Evolutionary conservation across 92 coral and sea anemone species (phyloP).

Genomic region (Palythoa grandis): DNA sequence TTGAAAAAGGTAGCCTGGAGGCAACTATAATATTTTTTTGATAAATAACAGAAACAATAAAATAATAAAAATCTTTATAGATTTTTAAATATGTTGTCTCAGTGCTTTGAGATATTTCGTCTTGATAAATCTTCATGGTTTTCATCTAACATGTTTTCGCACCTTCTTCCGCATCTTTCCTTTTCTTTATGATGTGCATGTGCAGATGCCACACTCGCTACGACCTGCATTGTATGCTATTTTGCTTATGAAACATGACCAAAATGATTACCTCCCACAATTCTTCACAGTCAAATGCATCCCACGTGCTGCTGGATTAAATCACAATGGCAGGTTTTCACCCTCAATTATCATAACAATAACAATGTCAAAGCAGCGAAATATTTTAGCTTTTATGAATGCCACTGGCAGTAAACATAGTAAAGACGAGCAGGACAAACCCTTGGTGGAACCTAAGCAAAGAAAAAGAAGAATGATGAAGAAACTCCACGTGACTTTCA

Average conservation of each 20-base stretch:
- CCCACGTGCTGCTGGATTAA: constrained; percentile 18
- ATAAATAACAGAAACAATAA: neutral
- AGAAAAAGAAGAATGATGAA: constrained; percentile 11
- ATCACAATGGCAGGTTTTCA: constrained; percentile 1
- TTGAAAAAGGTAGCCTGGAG: neutral
- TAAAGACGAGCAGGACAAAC: constrained; percentile 1
- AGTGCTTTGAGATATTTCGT: neutral
- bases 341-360: constrained; percentile 3
- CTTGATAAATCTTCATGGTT: neutral
- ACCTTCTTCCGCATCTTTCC: neutral
- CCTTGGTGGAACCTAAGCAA: constrained; percentile 6
- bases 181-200: neutral
- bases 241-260: neutral
- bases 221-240: neutral
- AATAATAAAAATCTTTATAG: neutral
- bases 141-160: neutral
- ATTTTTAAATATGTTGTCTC: neutral
- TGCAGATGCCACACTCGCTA: neutral
- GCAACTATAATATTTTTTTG: neutral
- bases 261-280: neutral
- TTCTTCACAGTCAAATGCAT: constrained; percentile 8
- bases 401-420: neutral
- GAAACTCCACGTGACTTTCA: constrained; percentile 13
- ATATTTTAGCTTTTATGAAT: constrained; percentile 8
- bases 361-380: constrained; percentile 2